Base-by-base conservation (phyloP, 2,797 vertebrate species). In the Neosilurus mollespiculum region DNA sequence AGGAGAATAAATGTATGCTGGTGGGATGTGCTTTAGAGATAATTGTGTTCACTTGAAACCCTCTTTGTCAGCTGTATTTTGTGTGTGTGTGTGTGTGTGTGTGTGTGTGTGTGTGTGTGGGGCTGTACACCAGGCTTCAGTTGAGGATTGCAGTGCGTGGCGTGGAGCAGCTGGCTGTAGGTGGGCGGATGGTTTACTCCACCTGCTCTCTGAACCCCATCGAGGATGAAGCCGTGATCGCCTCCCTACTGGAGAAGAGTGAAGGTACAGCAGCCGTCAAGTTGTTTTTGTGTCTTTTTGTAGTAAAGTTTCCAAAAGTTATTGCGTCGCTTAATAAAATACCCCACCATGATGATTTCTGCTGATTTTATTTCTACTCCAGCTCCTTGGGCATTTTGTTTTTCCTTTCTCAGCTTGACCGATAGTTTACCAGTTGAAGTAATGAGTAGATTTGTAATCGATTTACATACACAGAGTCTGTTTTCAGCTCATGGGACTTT, bases 131-230 rank as follows among this genome's bases (percentile, higher is more conserved):
- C 89, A 99, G 98, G 78, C 94, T 99, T 80, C 98, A 99, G 95
- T 88, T 99, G 88, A 95, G 98, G 71, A 99, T 99, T 15, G 97
- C 95, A 0, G 96, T 98, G 16, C 97, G 98, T 9, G 98, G 98
- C 0, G 96, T 97, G 0, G 98, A 99, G 75, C 98, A 99, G 94
- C 94, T 99, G 90, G 96, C 96, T 0, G 96, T 97, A 72, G 97
- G 97, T 0, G 98, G 98, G 20, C 94, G 97, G 87, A 99, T 99
- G 97, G 98, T 99, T 1, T 99, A 99, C 87, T 99, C 98, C 72
- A 99, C 98, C 0, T 99, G 98, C 81, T 99, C 98, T 0, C 93
- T 99, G 88, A 99, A 99, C 92, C 98, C 98, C 22, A 85, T 99
- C 0, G 98, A 99, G 90, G 97, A 99, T 37, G 98, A 99, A 90